Evolutionary conservation across 1,140 invertebrate species (phyloP), one percentile per base, ranked within the genome.

Genomic region (Trichonephila clavipes): DNA sequence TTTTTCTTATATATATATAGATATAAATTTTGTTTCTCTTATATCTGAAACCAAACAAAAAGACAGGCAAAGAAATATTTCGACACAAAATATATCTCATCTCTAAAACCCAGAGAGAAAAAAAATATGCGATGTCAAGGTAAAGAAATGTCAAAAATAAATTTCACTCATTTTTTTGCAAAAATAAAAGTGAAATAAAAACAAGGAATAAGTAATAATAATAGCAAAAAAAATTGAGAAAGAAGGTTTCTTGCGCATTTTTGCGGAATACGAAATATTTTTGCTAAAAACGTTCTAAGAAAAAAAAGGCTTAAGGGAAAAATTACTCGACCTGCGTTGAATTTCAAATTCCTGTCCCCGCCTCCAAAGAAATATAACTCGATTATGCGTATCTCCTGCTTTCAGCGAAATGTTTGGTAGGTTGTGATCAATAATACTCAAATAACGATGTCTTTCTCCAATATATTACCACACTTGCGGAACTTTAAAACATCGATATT

Each of bases 61-160:
- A 40, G 0, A 16, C 5, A 40, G 6, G 19, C 1, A 34, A 77
- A 77, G 34, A 77, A 77, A 16, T 18, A 18, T 77, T 19, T 34
- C 72, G n/a, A 6, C 16, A 77, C 72, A 77, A 14, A 34, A 77
- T 6, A 77, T 40, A 40, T 77, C 34, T 77, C 14, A 7, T 6
- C 66, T 24, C 10, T 10, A 69, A 69, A 69, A 24, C 7, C 24
- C n/a, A 24, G 66, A 18, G 24, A 34, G 16, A n/a, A n/a, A 72
- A 34, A 77, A 40, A 77, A 10, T 19, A 40, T 34, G 72, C 24
- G 28, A 16, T 77, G 72, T 77, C 72, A 40, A 3, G 28, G 72
- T 19, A 77, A 40, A 77, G 72, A 77, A 77, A 77, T 77, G 34
- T 18, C 72, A 77, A 77, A 77, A 77, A 77, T 77, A 77, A 77